Evolutionary conservation across 2,888 invertebrate species (phyloP), one percentile per base, ranked within the genome.

Genomic region (Caenorhabditis sp.): DNA sequence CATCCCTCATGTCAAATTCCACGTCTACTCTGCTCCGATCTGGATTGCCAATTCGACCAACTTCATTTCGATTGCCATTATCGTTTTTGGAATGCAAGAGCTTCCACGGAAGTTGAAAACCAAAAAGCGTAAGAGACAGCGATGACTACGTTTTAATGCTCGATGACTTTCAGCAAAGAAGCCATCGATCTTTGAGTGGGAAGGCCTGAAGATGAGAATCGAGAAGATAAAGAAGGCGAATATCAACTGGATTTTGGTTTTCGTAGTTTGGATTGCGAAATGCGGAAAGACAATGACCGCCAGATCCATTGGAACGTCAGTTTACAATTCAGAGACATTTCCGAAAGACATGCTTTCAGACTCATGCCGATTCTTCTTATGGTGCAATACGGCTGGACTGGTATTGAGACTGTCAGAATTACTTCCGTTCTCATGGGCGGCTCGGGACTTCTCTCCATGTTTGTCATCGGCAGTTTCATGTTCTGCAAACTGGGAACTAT

Each of bases 1-100:
- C 18, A 24, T 82, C 15, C 71, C 80, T 1, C 67, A 82, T 32
- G 76, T 79, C 32, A 81, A 84, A 26, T 80, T 88, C 65, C 85
- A 86, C 61, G 77, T 88, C 20, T 88, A 87, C 70, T 89, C 88
- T 2, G 87, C 89, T 0, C 88, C 88, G 6, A 84, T 88, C 53
- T 83, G 77, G 80, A 72, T 80, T 15, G 80, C 83, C n/a, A 69
- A 84, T 50, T 65, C 87, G 3, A 83, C 88, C 4, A 88, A 88
- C 55, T 61, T 86, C 55, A 87, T 89, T 32, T 85, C 88, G 24
- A 78, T 87, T 22, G 70, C 85, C 4, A 87, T 83, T 11, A 80
- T 83, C 32, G 40, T 77, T 0, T 72, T 77, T 47, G 76, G 76
- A 56, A 65, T 80, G 80, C 62, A 82, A 40, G 80, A 81, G 22